Evolutionary conservation across 2,113 vertebrate species (phyloP), one percentile per base, ranked within the genome.

Genomic region (Clupea harengus): DNA sequence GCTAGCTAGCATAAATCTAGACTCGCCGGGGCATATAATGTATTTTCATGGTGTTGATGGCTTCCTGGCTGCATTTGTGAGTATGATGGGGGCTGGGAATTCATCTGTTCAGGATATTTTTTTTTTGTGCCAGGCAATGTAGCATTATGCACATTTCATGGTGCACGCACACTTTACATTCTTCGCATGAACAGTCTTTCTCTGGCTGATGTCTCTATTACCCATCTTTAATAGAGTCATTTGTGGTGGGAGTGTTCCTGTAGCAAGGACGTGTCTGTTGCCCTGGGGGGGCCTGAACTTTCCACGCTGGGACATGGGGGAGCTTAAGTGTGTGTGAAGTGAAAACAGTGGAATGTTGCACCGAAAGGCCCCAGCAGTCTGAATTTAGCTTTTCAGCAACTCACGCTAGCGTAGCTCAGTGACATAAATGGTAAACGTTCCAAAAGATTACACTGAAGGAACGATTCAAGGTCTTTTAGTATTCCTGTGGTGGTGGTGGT

Each of bases 401-500:
- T 60, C 15, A 18, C 52, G 15, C 52, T 18, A 18, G 52, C 52
- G 4, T 67, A 67, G 8, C n/a, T 32, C 72, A 39, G 28, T 78
- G 72, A 78, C 72, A 78, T 78, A 78, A 78, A 78, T 78, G 72
- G 72, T 78, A 78, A 78, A 78, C 8, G 9, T 78, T 78, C 72
- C 72, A 78, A 39, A 78, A 78, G 72, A 39, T 78, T 78, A 13
- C 28, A 32, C 28, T 32, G 72, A 78, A 4, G 5, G 13, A 78
- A 4, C 0, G 22, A 32, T 39, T 13, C 28, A 17, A 39, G 72
- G 72, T 78, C 32, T 60, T 20, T 20, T 5, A 22, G 4, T 60
- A 18, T 22, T 60, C 54, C 54, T 10, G 52, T 4, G 18, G 54
- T 22, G 54, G 52, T 4, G 18, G 54, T 22, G 54, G 54, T 22